Base-by-base conservation (phyloP, 2,113 vertebrate species). In the Saccopteryx leptura region DNA sequence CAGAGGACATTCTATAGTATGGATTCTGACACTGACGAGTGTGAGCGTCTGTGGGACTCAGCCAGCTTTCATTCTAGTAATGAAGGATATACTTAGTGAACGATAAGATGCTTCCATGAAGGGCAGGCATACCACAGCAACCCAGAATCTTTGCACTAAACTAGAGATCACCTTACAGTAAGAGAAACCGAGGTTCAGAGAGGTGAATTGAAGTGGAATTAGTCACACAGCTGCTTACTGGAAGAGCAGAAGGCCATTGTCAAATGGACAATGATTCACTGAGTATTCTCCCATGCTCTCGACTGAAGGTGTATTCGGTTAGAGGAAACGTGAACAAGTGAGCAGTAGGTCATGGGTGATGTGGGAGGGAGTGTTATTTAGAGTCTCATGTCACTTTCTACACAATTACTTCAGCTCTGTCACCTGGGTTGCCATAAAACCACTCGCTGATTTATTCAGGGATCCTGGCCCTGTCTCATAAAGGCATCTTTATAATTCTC, bases 371-470 rank as follows among this genome's bases (percentile, higher is more conserved):
- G 28, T 81, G 15, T 93, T 96, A 89, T 96, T 96, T 97, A 97
- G 93, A 86, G 56, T 76, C 74, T 87, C 69, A 54, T 83, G 82
- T 93, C 94, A 58, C 75, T 96, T 96, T 97, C 71, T 82, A 87
- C 12, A 5, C 0, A 3, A 93, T 87, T 95, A 91, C 83, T 94
- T 95, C 82, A 96, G 90, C 78, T 96, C 74, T 97, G 96, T 91
- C 92, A 94, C 85, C 96, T 76, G 78, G 26, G 74, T 93, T 21
- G 1, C 74, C 65, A 90, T 96, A 96, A 97, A 97, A 90, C 79
- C 76, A 63, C 72, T 28, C 3, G 1, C 65, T 96, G 96, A 97
- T 97, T 95, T 97, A 94, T 87, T 80, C 88, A 75, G 60, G 80
- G 54, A 54, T 97, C 85, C 69, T 61, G 56, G 39, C 33, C 81